These are phyloP conservation scores for Cheilosia urbana DNA, from an alignment of 2,888 invertebrate genomes.

Conservation along the genomic window DNA sequence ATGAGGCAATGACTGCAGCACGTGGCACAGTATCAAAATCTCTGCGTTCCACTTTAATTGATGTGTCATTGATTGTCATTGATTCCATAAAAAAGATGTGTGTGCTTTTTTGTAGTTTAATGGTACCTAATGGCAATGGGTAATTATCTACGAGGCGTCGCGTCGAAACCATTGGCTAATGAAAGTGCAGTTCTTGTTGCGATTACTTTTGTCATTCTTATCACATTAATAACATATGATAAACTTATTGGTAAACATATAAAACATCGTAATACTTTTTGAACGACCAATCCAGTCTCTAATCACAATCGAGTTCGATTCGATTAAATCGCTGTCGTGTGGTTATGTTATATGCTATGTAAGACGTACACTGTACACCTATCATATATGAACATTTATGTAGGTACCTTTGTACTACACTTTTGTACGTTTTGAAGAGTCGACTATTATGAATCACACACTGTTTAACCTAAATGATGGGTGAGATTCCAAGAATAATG, in stretches of 20 bases:
- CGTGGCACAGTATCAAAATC: constrained; percentile 52
- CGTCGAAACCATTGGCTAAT: constrained; percentile 8
- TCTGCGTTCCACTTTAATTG: constrained; percentile 42
- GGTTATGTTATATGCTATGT: not conserved
- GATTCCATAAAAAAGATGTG: constrained; percentile 15
- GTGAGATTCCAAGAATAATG: constrained; percentile 52
- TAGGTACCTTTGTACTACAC: not conserved
- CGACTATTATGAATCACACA: constrained; percentile 48
- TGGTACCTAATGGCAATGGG: not conserved
- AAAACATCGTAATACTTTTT: not conserved
- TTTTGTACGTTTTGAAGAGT: constrained; percentile 27
- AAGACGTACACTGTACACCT: constrained; percentile 13
- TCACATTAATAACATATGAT: constrained; percentile 6
- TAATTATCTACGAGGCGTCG: constrained; percentile 5
- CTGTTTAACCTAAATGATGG: constrained; percentile 36
- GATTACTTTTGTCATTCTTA: constrained; percentile 12
- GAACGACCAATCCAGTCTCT: not conserved
- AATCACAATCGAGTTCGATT: not conserved
- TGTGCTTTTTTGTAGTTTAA: not conserved
- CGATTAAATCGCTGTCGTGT: constrained; percentile 14
- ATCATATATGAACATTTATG: not conserved
- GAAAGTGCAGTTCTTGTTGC: not conserved
- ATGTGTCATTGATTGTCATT: constrained; percentile 69
- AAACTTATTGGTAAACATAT: constrained; percentile 18
- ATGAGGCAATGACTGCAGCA: constrained; percentile 63